Conservation (phyloP, 2,113 vertebrate species). For the Aepyceros melampus region DNA sequence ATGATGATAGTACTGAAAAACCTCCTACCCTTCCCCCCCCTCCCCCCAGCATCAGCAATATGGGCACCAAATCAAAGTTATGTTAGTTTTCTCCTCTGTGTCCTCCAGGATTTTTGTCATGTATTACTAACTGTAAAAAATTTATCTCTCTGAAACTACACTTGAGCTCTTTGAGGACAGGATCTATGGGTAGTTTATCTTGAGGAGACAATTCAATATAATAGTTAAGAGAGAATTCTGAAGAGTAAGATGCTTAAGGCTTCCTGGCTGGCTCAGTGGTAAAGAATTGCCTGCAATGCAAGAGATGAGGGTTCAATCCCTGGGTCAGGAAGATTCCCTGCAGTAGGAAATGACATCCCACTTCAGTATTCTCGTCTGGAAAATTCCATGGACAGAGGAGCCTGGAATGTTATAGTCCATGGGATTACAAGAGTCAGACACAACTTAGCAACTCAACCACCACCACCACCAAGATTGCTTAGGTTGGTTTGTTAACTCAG, state of each 20-base stretch:
- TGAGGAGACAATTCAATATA: background rate
- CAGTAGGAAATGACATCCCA: background rate
- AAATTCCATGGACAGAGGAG: background rate
- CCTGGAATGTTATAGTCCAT: background rate
- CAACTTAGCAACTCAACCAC: background rate
- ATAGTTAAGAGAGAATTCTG: background rate
- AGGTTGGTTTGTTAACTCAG: background rate
- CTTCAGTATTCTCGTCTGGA: background rate
- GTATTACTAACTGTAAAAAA: background rate
- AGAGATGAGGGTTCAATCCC: background rate
- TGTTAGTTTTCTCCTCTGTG: background rate
- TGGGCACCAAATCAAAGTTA: background rate
- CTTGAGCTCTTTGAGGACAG: background rate
- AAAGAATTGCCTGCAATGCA: background rate
- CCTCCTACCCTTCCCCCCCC: background rate
- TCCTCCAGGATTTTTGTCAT: background rate
- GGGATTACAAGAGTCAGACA: background rate
- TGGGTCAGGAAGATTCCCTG: background rate
- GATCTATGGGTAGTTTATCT: background rate
- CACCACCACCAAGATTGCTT: background rate
- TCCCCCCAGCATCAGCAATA: background rate
- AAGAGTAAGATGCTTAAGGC: background rate
- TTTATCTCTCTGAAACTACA: background rate
- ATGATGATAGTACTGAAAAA: background rate
- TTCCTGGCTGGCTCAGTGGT: background rate